Conservation (phyloP, 2,113 vertebrate species). For the Nanorana parkeri region DNA sequence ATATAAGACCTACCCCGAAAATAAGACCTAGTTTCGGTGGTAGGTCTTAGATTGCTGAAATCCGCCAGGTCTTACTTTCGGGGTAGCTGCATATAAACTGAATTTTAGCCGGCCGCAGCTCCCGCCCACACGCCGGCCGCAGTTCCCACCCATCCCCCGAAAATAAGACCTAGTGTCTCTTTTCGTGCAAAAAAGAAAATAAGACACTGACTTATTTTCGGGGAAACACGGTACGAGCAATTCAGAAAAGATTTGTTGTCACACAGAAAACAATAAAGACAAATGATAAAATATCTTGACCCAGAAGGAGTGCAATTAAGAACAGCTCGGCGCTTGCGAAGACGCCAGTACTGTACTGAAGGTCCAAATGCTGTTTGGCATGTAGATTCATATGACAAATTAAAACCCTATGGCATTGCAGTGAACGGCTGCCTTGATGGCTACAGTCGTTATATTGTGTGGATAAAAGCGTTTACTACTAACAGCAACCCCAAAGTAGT, state of each 20-base stretch:
- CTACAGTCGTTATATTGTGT: neutral
- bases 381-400: neutral
- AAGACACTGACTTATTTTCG: too few relatives aligned
- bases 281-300: neutral
- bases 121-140: too few relatives aligned
- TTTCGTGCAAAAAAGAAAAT: too few relatives aligned
- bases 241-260: neutral
- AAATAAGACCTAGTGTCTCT: too few relatives aligned
- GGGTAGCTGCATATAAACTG: too few relatives aligned
- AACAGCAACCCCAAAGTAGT: neutral
- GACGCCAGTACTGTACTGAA: neutral
- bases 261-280: neutral
- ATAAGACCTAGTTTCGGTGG: too few relatives aligned
- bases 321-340: neutral
- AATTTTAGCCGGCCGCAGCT: too few relatives aligned
- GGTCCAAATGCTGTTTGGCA: slow-evolving; percentile 1
- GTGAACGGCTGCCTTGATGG: slow-evolving; percentile 1
- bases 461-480: neutral
- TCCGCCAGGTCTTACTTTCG: too few relatives aligned
- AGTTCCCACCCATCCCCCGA: too few relatives aligned
- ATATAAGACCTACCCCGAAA: too few relatives aligned
- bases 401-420: slow-evolving; percentile 4
- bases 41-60: too few relatives aligned
- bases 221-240: too few relatives aligned
- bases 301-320: neutral